Evolutionary conservation across 1,140 invertebrate species (phyloP), one percentile per base, ranked within the genome.

Genomic region (Bradysia coprophila): DNA sequence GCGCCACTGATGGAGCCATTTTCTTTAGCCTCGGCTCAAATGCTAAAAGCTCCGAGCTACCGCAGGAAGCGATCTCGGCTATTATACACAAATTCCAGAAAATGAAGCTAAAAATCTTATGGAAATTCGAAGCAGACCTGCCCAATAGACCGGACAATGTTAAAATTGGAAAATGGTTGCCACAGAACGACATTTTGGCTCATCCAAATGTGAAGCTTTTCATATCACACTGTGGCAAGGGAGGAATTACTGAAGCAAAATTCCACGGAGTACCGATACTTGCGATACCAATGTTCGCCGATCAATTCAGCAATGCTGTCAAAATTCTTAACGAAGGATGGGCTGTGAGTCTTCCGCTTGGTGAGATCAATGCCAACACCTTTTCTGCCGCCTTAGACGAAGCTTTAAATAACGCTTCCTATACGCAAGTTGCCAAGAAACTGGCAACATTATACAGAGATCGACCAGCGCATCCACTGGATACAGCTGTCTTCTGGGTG

Each of bases 181-280:
- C 75, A 0, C 75, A 80, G 45, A 59, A 64, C 22, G 73, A 74
- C 48, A 55, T 77, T 47, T 47, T 76, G 21, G 44, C 42, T n/a
- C 75, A 82, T 57, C 65, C 68, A 19, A 75, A 76, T 49, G 66
- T 69, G 0, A 59, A 62, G 38, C 67, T 64, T 2, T 81, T 81
- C 48, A 66, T 81, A 22, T 74, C 74, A 3, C 79, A 85, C 48
- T 73, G 73, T 20, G 80, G 78, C 3, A 66, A 77, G 41, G 64
- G 76, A 44, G 71, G 79, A 2, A 72, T 71, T 0, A 74, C 71
- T 33, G 80, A 86, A 59, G 71, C 78, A 5, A 53, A 82, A 0
- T 73, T 73, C 56, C 71, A 75, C 48, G 73, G 72, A 44, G 70
- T 78, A n/a, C 80, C 81, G 1, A 64, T 83, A 4, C 58, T 84